Conservation (phyloP, 1,140 invertebrate species). For the Meloidogyne floridensis region DNA sequence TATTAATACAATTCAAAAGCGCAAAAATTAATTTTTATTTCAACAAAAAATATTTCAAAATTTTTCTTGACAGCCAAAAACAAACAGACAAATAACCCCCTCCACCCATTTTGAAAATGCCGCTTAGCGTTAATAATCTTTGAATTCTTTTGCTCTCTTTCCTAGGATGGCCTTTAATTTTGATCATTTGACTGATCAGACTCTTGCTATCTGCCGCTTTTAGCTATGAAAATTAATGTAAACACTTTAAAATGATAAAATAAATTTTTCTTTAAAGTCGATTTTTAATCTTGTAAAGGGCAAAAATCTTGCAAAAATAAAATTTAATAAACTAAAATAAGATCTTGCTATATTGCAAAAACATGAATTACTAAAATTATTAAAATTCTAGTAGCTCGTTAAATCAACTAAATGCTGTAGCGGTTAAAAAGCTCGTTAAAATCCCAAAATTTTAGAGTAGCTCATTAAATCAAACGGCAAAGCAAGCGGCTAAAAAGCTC, state of each 20-base stretch:
- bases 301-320: background rate
- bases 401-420: background rate
- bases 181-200: conserved; percentile 2
- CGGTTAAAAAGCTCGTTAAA: background rate
- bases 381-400: background rate
- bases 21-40: no score
- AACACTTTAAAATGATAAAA: background rate
- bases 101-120: background rate
- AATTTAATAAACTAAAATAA: background rate
- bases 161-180: background rate
- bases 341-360: no score
- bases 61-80: no score
- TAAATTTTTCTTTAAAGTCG: background rate
- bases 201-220: background rate
- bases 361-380: no score
- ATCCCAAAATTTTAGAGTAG: no score
- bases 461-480: no score
- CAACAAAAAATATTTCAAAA: no score
- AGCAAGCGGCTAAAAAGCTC: no score
- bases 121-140: background rate
- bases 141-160: background rate
- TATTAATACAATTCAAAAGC: no score
- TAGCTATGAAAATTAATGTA: no score
- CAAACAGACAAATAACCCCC: no score
- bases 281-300: background rate